Evolutionary conservation across 2,888 invertebrate species (phyloP).

Genomic region (Zygogramma bicolorata): DNA sequence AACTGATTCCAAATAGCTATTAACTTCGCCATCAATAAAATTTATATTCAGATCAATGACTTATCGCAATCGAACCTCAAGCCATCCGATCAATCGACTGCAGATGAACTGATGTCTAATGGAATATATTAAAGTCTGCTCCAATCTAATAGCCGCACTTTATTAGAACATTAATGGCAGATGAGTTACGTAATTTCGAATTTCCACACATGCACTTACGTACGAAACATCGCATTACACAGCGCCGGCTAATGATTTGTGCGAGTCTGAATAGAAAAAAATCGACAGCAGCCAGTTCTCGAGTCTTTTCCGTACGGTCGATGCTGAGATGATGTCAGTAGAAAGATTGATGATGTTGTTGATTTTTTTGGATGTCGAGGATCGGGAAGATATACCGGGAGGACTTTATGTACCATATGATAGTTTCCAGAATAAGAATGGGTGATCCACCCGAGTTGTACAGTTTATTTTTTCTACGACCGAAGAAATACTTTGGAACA

Average conservation of each 20-base stretch:
- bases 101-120: constrained; percentile 2
- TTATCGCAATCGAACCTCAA: background rate
- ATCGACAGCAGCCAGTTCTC: background rate
- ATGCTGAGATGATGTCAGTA: background rate
- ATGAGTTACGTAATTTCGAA: background rate
- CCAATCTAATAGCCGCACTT: background rate
- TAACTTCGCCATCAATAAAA: background rate
- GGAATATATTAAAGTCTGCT: background rate
- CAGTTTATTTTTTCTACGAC: too few relatives aligned
- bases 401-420: too few relatives aligned
- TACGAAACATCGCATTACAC: background rate
- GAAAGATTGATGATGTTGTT: background rate
- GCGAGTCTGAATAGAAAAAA: background rate
- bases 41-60: background rate
- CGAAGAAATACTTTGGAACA: too few relatives aligned
- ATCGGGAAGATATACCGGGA: background rate
- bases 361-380: background rate
- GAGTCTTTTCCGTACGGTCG: background rate
- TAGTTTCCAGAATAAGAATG: too few relatives aligned
- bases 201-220: background rate
- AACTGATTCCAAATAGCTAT: background rate
- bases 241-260: background rate
- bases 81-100: background rate
- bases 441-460: too few relatives aligned
- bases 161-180: background rate